Percentiles rank a stretch among this genome's conserved stretches.
Evolutionary conservation across 2,888 invertebrate species (phyloP).

Genomic region (Coelopa pilipes): DNA sequence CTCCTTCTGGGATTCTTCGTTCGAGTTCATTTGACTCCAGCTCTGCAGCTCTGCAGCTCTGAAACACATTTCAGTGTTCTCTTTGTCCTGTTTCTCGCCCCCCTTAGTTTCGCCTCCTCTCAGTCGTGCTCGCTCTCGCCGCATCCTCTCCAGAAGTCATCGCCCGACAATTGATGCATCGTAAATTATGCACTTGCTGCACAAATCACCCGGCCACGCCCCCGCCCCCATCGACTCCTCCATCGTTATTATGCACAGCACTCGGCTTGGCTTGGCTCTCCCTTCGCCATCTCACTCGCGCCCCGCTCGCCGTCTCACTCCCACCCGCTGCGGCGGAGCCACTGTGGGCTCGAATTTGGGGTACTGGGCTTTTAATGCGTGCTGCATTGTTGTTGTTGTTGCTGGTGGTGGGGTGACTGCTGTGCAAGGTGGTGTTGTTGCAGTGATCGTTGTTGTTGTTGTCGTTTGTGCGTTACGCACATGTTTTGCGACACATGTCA

Average conservation of each 20-base stretch:
- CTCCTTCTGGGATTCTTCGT: too few relatives aligned
- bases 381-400: slow-evolving; percentile 25
- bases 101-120: too few relatives aligned
- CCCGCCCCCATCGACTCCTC: neutral
- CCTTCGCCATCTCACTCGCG: too few relatives aligned
- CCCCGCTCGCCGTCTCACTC: neutral
- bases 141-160: too few relatives aligned
- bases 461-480: slow-evolving; percentile 28
- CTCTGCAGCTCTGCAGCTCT: neutral
- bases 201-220: slow-evolving; percentile 6
- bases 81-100: too few relatives aligned
- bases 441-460: neutral
- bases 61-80: too few relatives aligned
- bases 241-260: slow-evolving; percentile 3
- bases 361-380: slow-evolving; percentile 47
- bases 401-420: too few relatives aligned
- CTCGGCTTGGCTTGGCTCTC: neutral
- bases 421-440: too few relatives aligned
- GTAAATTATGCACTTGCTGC: slow-evolving; percentile 27
- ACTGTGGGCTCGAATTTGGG: slow-evolving; percentile 39
- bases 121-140: too few relatives aligned
- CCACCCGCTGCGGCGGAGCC: slow-evolving; percentile 8
- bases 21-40: neutral
- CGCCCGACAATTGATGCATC: slow-evolving; percentile 14
- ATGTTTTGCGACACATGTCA: slow-evolving; percentile 35